phyloP scores from a whole-genome alignment of 2,797 vertebrate species.

The Falco concolor region DNA sequence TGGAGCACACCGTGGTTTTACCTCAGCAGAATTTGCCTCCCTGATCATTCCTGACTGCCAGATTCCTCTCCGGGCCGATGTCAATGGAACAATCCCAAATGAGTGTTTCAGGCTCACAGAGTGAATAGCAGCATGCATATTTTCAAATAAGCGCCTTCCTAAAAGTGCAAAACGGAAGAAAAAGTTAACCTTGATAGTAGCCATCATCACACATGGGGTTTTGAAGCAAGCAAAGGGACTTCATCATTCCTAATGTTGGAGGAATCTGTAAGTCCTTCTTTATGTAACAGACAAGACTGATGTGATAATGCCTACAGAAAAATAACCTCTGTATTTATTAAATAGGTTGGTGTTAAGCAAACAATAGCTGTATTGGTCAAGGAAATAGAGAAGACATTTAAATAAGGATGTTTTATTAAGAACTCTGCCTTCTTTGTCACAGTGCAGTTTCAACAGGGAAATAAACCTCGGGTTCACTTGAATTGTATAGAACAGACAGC shows the following conservation, averaged over 20 bases:
- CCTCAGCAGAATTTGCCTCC: not conserved
- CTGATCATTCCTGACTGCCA: fast-evolving
- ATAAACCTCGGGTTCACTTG: not conserved
- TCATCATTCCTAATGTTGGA: not conserved
- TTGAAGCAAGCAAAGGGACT: not conserved
- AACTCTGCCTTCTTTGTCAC: not conserved
- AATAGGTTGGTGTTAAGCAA: not conserved
- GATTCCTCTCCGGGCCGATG: not conserved
- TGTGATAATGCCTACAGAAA: not conserved
- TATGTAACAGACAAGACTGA: not conserved
- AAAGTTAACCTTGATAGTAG: not conserved
- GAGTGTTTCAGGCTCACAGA: not conserved
- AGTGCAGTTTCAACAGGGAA: not conserved
- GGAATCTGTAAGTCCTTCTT: not conserved
- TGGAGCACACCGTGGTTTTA: not conserved
- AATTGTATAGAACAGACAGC: not conserved
- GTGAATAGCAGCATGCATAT: not conserved
- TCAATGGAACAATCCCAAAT: not conserved
- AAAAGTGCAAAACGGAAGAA: not conserved
- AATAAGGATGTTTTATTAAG: not conserved
- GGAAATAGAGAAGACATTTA: not conserved
- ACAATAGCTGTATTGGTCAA: not conserved
- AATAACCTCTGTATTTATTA: not conserved
- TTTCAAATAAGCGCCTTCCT: not conserved
- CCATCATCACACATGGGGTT: not conserved